A percentile compares a stretch with the other conserved stretches of the same genome.
phyloP scores from a whole-genome alignment of 2,113 vertebrate genomes.

The Lathamus discolor region DNA sequence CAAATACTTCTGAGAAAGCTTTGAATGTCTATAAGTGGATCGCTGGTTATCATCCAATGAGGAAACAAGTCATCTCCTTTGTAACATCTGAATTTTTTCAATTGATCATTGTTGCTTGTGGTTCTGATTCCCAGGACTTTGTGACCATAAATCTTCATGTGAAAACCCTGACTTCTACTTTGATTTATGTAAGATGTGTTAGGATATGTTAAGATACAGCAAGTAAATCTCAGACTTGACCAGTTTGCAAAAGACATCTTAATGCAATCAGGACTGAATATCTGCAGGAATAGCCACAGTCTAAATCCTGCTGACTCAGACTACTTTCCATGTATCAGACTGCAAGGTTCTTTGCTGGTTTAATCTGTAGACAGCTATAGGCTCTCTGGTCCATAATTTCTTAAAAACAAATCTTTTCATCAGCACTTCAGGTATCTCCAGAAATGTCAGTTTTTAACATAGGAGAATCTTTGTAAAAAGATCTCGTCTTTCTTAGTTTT shows the following conservation, averaged over 20 bases:
- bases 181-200: not conserved
- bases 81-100: not conserved
- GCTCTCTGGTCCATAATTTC: not conserved
- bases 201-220: not conserved
- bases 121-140: not conserved
- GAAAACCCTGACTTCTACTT: not conserved
- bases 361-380: not conserved
- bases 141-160: not conserved
- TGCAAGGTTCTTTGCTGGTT: not conserved
- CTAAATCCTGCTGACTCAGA: not conserved
- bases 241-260: not conserved
- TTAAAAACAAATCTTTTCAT: not conserved
- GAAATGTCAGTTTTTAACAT: not conserved
- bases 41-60: slow-evolving; percentile 6
- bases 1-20: not conserved
- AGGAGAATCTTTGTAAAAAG: not conserved
- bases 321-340: not conserved
- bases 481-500: not conserved
- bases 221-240: not conserved
- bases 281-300: not conserved
- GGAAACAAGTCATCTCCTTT: slow-evolving; percentile 10
- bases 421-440: not conserved
- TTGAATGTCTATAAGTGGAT: not conserved
- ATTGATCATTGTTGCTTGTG: not conserved
- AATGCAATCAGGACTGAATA: not conserved